Conservation (phyloP, 2,888 invertebrate species). For the Escarpia spicata region DNA sequence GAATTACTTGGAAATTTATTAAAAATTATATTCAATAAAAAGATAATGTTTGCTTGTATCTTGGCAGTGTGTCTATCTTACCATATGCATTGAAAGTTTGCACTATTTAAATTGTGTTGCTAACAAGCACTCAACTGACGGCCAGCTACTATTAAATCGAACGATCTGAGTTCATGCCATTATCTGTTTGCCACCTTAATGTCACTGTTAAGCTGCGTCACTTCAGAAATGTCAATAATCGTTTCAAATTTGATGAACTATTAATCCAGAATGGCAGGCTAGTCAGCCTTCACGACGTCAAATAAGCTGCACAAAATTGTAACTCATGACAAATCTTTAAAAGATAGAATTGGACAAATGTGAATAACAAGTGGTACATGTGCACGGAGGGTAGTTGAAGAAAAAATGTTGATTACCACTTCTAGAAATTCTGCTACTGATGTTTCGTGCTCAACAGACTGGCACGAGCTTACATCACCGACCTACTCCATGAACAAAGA, state of each 20-base stretch:
- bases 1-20: background rate
- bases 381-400: too few species aligned
- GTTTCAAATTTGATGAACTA: background rate
- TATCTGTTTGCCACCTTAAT: slow-evolving; percentile 1
- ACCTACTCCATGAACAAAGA: too few species aligned
- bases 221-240: background rate
- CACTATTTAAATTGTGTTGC: background rate
- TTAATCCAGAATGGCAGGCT: background rate
- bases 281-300: background rate
- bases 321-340: background rate
- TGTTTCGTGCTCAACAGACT: too few species aligned
- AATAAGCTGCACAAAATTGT: background rate
- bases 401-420: too few species aligned
- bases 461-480: too few species aligned
- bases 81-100: background rate
- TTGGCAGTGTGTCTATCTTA: background rate
- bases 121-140: background rate
- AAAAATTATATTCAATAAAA: background rate
- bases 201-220: background rate
- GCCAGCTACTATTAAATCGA: background rate
- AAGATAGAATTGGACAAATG: background rate
- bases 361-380: background rate
- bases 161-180: background rate
- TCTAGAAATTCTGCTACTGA: too few species aligned
- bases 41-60: background rate